Evolutionary conservation across 2,888 invertebrate species (phyloP).

Genomic region (Eupeodes latifasciatus): DNA sequence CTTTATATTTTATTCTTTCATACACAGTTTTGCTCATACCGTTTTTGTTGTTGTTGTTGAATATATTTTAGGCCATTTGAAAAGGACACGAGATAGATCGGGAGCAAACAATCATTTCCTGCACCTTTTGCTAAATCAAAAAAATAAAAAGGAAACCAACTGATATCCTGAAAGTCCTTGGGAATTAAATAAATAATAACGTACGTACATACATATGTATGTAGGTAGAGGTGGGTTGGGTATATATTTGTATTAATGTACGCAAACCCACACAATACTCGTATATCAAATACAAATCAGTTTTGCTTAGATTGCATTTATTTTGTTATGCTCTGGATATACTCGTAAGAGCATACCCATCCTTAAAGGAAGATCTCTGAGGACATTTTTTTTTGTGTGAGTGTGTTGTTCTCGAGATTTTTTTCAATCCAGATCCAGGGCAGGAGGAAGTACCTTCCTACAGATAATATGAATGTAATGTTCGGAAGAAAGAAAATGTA

Average conservation of each 20-base stretch:
- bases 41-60: conserved; percentile 36
- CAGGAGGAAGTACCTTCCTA: not conserved
- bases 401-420: conserved; percentile 36
- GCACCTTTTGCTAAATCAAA: conserved; percentile 65
- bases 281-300: conserved; percentile 72
- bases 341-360: not conserved
- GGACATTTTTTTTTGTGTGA: conserved; percentile 63
- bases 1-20: not conserved
- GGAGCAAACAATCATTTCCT: conserved; percentile 51
- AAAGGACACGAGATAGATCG: conserved; percentile 10
- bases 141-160: conserved; percentile 36
- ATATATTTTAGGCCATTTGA: conserved; percentile 45
- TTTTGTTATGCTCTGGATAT: conserved; percentile 44
- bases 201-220: not conserved
- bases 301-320: conserved; percentile 76
- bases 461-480: not conserved
- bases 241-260: not conserved
- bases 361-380: conserved; percentile 4
- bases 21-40: too few species aligned
- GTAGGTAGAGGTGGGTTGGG: too few species aligned
- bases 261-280: conserved; percentile 5
- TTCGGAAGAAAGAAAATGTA: conserved; percentile 35
- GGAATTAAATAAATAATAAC: conserved; percentile 19
- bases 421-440: conserved; percentile 37
- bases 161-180: conserved; percentile 59